Conservation (phyloP, 2,113 vertebrate species). For the Heterotilapia buettikoferi region DNA sequence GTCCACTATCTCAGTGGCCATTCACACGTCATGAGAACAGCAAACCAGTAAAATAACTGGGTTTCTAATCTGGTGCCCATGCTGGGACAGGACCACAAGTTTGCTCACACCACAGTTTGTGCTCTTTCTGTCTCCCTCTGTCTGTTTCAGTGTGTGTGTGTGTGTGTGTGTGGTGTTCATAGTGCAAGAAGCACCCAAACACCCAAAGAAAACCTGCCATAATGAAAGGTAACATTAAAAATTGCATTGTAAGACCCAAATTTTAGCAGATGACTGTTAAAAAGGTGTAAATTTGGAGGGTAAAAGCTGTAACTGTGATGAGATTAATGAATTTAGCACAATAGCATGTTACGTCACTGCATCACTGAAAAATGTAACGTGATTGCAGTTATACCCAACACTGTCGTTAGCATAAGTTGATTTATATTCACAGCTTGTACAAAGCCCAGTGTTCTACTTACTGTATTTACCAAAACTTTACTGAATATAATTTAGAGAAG, state of each 20-base stretch:
- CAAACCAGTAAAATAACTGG: conserved; percentile 13
- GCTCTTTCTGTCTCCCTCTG: background rate
- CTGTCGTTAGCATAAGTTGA: background rate
- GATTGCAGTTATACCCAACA: background rate
- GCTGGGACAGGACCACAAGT: conserved; percentile 42
- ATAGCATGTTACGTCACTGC: background rate
- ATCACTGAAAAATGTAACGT: background rate
- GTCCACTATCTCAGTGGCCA: conserved; percentile 27
- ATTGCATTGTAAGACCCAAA: background rate
- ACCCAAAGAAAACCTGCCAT: background rate
- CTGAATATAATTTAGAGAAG: background rate
- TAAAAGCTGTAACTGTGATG: background rate
- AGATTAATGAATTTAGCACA: background rate
- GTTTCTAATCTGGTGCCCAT: conserved; percentile 57
- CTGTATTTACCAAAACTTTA: background rate
- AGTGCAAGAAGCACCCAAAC: background rate
- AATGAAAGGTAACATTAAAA: background rate
- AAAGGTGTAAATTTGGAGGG: background rate
- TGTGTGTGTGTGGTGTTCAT: background rate
- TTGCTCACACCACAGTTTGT: background rate
- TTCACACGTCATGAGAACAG: conserved; percentile 48
- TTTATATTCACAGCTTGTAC: background rate
- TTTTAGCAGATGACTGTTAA: background rate
- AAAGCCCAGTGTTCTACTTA: background rate
- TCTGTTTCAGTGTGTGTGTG: background rate